Evolutionary conservation across 2,888 invertebrate species (phyloP).

Genomic region (Neocrepidodera transversa): DNA sequence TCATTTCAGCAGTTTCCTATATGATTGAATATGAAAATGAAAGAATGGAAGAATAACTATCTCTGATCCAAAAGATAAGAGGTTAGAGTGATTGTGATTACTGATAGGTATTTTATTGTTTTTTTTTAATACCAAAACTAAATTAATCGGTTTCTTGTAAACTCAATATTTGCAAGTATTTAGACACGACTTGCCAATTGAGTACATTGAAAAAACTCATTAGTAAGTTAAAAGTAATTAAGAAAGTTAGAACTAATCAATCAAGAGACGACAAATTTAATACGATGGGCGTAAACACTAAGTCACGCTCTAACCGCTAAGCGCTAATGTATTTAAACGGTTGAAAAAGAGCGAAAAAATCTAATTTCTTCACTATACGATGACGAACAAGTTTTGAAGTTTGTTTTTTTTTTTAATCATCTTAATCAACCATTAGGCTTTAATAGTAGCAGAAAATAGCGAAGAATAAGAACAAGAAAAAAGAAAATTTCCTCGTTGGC

Average conservation of each 20-base stretch:
- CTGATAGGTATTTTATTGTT: no score
- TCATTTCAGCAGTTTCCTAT: no score
- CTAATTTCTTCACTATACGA: not conserved
- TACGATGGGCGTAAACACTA: slow-evolving; percentile 10
- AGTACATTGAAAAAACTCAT: not conserved
- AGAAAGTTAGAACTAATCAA: slow-evolving; percentile 8
- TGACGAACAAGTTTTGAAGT: slow-evolving; percentile 15
- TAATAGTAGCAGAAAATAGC: slow-evolving; percentile 24
- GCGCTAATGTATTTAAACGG: slow-evolving; percentile 5
- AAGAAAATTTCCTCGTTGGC: slow-evolving; percentile 29
- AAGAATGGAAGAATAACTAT: no score
- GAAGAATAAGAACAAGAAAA: slow-evolving; percentile 15
- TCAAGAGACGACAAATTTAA: slow-evolving; percentile 28
- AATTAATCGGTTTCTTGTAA: not conserved
- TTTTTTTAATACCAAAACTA: no score
- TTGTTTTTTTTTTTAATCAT: slow-evolving; percentile 1
- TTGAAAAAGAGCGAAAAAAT: slow-evolving; percentile 8
- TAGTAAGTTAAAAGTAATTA: not conserved
- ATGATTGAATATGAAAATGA: no score
- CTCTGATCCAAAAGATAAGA: no score
- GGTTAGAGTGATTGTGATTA: no score
- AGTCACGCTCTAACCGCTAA: slow-evolving; percentile 15
- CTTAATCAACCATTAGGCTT: slow-evolving; percentile 12
- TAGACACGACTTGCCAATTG: not conserved
- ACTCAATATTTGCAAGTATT: not conserved